phyloP scores from a whole-genome alignment of 1,140 invertebrate genomes.

The Lordiphosa mommai region DNA sequence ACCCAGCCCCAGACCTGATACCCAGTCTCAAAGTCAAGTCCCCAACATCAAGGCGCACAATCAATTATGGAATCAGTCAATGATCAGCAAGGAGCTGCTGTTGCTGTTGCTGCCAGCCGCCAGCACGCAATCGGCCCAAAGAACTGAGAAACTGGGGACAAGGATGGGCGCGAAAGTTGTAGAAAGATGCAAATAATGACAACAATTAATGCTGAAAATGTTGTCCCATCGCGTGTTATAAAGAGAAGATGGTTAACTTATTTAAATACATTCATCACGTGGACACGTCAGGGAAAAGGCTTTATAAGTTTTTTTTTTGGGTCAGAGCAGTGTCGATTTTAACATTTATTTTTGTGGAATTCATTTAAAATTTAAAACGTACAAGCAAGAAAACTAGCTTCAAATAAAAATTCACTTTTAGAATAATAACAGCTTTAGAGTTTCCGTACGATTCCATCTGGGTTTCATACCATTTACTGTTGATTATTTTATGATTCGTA shows the following conservation, averaged over 20 bases:
- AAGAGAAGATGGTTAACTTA: not conserved
- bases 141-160: not conserved
- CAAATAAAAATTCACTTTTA: too few species aligned
- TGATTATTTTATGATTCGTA: too few species aligned
- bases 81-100: constrained; percentile 59
- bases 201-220: constrained; percentile 46
- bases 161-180: constrained; percentile 32
- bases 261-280: not conserved
- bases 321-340: too few species aligned
- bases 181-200: constrained; percentile 51
- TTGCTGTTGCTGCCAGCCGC: constrained; percentile 14
- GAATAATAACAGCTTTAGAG: too few species aligned
- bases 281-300: not conserved
- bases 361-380: too few species aligned
- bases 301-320: too few species aligned
- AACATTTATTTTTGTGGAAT: too few species aligned
- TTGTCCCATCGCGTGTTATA: constrained; percentile 11
- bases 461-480: too few species aligned
- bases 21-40: not conserved
- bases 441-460: too few species aligned
- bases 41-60: constrained; percentile 27
- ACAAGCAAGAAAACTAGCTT: too few species aligned
- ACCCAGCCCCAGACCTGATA: not conserved
- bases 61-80: constrained; percentile 73
- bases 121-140: constrained; percentile 48